Percentiles rank a stretch among this genome's conserved stretches.
These are phyloP conservation scores for Macheiramphus alcinus DNA, from an alignment of 2,113 vertebrate species.

Conservation along the genomic window DNA sequence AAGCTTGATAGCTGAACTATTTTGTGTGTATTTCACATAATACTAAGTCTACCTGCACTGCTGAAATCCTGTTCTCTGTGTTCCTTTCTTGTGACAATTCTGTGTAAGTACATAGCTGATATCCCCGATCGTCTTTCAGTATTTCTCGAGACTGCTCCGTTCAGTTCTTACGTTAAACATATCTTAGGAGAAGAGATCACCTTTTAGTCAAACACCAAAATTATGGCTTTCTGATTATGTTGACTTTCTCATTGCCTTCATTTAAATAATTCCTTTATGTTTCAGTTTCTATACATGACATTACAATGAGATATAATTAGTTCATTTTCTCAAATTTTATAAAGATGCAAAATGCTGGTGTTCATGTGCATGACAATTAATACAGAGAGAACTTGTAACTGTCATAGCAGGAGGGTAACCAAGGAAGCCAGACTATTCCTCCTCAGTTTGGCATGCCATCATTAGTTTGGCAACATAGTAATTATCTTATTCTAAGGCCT, in stretches of 20 bases:
- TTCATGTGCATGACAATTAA: neutral
- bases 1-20: neutral
- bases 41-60: neutral
- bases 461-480: neutral
- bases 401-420: neutral
- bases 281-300: neutral
- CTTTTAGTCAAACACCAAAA: neutral
- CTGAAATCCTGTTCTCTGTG: neutral
- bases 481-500: neutral
- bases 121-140: fast-evolving
- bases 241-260: neutral
- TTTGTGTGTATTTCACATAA: neutral
- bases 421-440: neutral
- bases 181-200: neutral
- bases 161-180: neutral
- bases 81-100: neutral
- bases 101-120: neutral
- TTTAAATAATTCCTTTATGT: neutral
- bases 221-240: neutral
- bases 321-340: neutral
- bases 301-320: neutral
- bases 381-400: neutral
- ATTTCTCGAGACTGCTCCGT: neutral
- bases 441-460: neutral
- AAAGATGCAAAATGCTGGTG: neutral